Base-by-base conservation (phyloP, 2,113 vertebrate species). In the Ahaetulla prasina region DNA sequence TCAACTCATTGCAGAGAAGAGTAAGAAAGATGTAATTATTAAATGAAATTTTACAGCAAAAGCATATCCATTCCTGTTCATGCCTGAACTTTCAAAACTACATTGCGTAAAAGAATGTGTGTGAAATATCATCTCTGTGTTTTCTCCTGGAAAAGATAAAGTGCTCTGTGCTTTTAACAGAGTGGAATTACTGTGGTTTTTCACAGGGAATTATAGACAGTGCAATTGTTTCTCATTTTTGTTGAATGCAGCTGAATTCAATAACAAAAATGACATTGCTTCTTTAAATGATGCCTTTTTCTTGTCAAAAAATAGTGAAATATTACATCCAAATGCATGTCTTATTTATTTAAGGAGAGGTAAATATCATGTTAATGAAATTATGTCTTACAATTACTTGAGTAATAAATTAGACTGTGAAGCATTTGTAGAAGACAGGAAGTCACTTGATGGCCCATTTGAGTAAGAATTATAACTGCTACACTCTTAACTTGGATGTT, bases 401-500 rank as follows among this genome's bases (percentile, higher is more conserved):
- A 88, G 47, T 86, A 74, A 68, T 1, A n/a, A 91, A 52, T 53
- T 50, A 30, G 95, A 94, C 92, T 88, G 94, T 93, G 53, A 92
- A 94, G 89, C 30, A 63, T 85, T 94, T 94, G 86, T 93, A 91
- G 94, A 96, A 96, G 63, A 80, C 91, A 92, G 91, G 92, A 91
- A 90, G 30, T 86, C 49, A 85, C 96, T 5, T 96, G 94, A 91
- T 94, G 63, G 52, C 96, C 94, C 93, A 91, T 96, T 96, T 93
- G 92, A 93, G 94, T 95, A 95, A 96, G 94, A 90, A 88, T 89
- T 92, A 80, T 20, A 94, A 80, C 95, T 97, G 95, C 94, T 91
- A 84, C 95, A 96, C 87, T 74, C 92, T 89, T 92, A 91, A 86
- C 94, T 93, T 94, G 89, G 52, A 88, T 91, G 91, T 96, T 93